Percentiles rank a stretch among this genome's conserved stretches.
These are phyloP conservation scores for Acronicta aceris DNA, from an alignment of 2,888 invertebrate species.

Conservation along the genomic window DNA sequence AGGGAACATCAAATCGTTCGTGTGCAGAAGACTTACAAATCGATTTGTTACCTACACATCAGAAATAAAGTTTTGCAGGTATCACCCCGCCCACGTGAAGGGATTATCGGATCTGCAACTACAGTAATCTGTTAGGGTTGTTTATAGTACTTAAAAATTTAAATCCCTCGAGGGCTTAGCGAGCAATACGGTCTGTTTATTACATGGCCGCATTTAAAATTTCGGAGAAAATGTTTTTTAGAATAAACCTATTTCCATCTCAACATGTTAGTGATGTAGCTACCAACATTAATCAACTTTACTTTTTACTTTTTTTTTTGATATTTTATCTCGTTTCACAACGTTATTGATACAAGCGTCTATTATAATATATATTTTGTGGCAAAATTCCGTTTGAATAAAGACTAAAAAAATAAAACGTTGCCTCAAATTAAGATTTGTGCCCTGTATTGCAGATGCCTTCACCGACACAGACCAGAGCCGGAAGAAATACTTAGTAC, in stretches of 20 bases:
- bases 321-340: no score
- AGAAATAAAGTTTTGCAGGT: slow-evolving; percentile 53
- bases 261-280: not conserved
- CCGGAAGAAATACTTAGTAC: no score
- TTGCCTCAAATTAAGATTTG: no score
- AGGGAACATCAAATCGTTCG: slow-evolving; percentile 9
- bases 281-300: no score
- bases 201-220: slow-evolving; percentile 10
- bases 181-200: slow-evolving; percentile 4
- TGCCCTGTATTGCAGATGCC: no score
- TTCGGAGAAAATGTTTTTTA: not conserved
- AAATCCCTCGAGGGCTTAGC: slow-evolving; percentile 34
- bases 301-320: no score
- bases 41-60: slow-evolving; percentile 61
- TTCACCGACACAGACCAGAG: no score
- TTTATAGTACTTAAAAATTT: slow-evolving; percentile 48
- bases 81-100: slow-evolving; percentile 36
- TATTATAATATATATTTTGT: no score
- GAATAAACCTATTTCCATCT: not conserved
- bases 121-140: slow-evolving; percentile 49
- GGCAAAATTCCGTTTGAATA: no score
- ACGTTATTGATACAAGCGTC: no score
- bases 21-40: slow-evolving; percentile 42
- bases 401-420: no score
- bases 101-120: slow-evolving; percentile 52